phyloP scores from a whole-genome alignment of 2,113 vertebrate species.

The Fulmarus glacialis region DNA sequence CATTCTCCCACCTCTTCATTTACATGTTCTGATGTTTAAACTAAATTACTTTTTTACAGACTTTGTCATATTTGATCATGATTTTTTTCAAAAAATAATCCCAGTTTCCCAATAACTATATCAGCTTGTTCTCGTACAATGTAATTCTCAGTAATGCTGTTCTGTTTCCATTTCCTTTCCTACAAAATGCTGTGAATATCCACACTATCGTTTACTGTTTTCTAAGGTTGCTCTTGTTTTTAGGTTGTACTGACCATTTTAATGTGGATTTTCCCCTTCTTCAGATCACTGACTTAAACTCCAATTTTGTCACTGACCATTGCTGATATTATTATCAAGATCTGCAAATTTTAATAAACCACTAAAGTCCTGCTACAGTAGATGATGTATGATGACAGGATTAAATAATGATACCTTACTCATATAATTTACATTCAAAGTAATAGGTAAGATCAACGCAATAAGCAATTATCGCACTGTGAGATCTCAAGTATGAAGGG shows the following conservation, averaged over 20 bases:
- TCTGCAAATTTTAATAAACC: not conserved
- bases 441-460: not conserved
- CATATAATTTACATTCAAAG: not conserved
- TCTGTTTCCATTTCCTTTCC: not conserved
- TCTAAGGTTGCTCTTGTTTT: not conserved
- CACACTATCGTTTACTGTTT: not conserved
- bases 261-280: not conserved
- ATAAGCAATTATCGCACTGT: not conserved
- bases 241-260: not conserved
- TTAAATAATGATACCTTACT: not conserved
- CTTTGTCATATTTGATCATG: not conserved
- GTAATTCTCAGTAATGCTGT: not conserved
- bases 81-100: not conserved
- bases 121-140: not conserved
- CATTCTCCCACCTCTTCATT: not conserved
- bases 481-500: not conserved
- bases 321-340: not conserved
- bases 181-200: not conserved
- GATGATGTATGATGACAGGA: not conserved
- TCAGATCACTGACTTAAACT: not conserved
- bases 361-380: not conserved
- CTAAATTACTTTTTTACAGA: not conserved
- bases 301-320: not conserved
- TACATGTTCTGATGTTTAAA: not conserved
- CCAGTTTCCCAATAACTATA: not conserved